phyloP scores from a whole-genome alignment of 2,888 invertebrate species.

The Eledona agricola region DNA sequence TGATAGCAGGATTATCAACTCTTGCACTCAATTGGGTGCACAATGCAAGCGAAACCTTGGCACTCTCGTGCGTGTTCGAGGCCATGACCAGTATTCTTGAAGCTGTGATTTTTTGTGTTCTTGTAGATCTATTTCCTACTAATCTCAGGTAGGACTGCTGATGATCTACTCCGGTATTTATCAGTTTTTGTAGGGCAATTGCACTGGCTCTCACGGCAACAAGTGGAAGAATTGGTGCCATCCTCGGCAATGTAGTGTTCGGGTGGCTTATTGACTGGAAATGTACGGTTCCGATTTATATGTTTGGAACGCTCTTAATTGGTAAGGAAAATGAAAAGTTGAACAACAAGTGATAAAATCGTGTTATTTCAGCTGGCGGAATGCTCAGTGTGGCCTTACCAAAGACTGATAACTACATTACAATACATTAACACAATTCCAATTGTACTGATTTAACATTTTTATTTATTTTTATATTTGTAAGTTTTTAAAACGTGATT shows the following conservation, averaged over 20 bases:
- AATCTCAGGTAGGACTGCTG: slow-evolving; percentile 48
- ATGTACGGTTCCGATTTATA: slow-evolving; percentile 68
- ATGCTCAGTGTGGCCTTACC: slow-evolving; percentile 67
- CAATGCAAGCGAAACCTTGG: slow-evolving; percentile 66
- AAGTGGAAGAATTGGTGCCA: slow-evolving; percentile 68
- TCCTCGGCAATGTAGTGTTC: slow-evolving; percentile 69
- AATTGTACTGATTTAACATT: not conserved
- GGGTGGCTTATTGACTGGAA: slow-evolving; percentile 68
- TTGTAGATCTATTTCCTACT: slow-evolving; percentile 67
- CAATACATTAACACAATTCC: slow-evolving; percentile 40
- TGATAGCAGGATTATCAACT: slow-evolving; percentile 67
- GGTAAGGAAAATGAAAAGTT: too few relatives aligned
- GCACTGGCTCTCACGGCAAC: slow-evolving; percentile 70
- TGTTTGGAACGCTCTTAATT: slow-evolving; percentile 67
- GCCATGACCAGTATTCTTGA: slow-evolving; percentile 70
- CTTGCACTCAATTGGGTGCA: slow-evolving; percentile 67
- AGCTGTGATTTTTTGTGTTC: slow-evolving; percentile 69
- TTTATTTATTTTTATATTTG: slow-evolving; percentile 23
- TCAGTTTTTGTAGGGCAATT: slow-evolving; percentile 63
- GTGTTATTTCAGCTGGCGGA: slow-evolving; percentile 65
- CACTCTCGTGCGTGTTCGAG: slow-evolving; percentile 69
- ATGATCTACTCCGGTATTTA: not conserved
- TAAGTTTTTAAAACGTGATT: not conserved
- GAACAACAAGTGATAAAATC: slow-evolving; percentile 16
- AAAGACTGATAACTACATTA: slow-evolving; percentile 58